Conservation (phyloP, 2,113 vertebrate species). For the Prionailurus bengalensis region DNA sequence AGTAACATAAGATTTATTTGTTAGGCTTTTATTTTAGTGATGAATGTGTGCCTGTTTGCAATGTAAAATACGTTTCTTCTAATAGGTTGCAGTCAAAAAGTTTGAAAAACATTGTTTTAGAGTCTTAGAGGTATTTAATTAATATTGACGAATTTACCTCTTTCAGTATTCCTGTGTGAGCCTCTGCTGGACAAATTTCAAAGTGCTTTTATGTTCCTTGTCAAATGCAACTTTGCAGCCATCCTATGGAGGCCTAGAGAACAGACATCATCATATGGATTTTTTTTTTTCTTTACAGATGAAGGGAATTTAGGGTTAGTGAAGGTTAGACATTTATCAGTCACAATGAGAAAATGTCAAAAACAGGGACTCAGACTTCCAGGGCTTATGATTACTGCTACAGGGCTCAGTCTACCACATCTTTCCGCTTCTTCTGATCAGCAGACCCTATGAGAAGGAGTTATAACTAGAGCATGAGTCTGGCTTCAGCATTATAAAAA, state of each 20-base stretch:
- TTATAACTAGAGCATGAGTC: neutral
- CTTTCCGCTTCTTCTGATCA: neutral
- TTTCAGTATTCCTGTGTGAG: neutral
- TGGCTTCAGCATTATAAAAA: neutral
- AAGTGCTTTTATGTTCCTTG: slow-evolving; percentile 6
- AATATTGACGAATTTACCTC: neutral
- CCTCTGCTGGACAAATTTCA: neutral
- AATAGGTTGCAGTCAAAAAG: neutral
- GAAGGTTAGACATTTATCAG: neutral
- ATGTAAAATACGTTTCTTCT: slow-evolving; percentile 23
- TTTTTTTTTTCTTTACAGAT: slow-evolving; percentile 15
- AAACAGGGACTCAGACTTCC: neutral
- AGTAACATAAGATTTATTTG: neutral
- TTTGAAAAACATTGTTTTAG: neutral
- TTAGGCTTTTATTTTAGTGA: slow-evolving; percentile 20
- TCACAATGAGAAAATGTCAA: slow-evolving; percentile 7
- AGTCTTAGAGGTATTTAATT: neutral
- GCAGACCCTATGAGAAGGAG: neutral
- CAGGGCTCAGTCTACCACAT: neutral
- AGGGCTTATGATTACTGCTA: neutral
- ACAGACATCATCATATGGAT: neutral
- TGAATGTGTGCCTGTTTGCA: neutral
- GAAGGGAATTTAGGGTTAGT: neutral
- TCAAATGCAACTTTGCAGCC: neutral
- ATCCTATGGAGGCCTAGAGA: neutral